Base-by-base conservation (phyloP, 1,140 invertebrate genomes). In the Samia ricini region DNA sequence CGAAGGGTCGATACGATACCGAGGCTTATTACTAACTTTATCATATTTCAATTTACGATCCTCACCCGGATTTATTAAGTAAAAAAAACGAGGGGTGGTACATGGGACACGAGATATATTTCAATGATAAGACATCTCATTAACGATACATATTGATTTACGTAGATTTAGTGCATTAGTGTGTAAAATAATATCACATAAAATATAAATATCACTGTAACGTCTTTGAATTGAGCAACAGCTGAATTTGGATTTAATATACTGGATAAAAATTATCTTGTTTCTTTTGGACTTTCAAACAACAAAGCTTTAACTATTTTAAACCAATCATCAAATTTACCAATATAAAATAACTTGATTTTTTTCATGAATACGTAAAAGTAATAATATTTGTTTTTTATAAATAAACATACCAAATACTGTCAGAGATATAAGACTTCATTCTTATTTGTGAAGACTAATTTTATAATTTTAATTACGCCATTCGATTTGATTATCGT, bases 11-110 rank as follows among this genome's bases (percentile, higher is more conserved):
- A 80, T 77, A 67, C 71, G 75, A 87, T 87, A 85, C 85, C 76
- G 56, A 61, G 64, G 68, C 80, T 88, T 83, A 89, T 89, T 89
- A 88, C 74, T 71, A 74, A 83, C 80, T 89, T 84, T 84, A 88
- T 89, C 87, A 89, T 89, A 87, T 89, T 89, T 89, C 87, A 89
- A 89, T 89, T 89, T 89, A 87, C 85, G 87, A 87, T 82, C 87
- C 77, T 85, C 85, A 88, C 82, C 74, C 80, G 72, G 77, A 78
- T 79, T 88, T 86, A 88, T 85, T 80, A 81, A 81, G 80, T 77
- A 84, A 79, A 86, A 89, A 88, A 88, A 86, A 79, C 79, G 75
- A 81, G 74, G 85, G 79, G 80, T 72, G n/a, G n/a, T n/a, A n/a
- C n/a, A n/a, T n/a, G n/a, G n/a, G n/a, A n/a, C n/a, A 79, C 72